Evolutionary conservation across 37 sponge, comb jelly and placozoan genomes (phyloP), one percentile per base, ranked within the genome.

Genomic region (Halisarca cf. caerulea): DNA sequence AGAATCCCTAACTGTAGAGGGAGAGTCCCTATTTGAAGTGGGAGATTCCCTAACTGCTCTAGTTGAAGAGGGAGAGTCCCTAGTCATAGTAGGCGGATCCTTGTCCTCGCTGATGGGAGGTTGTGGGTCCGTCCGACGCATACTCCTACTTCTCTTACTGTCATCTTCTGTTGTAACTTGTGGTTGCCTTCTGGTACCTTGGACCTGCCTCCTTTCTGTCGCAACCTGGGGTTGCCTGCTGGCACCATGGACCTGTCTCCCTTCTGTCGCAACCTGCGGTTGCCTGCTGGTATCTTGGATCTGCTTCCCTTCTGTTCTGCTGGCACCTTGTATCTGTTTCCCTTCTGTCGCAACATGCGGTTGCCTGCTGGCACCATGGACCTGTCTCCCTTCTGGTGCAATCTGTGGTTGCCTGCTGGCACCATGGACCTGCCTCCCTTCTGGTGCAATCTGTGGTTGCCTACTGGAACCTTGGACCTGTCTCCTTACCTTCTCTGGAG

Each of bases 231-330:
- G 17, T 17, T 54, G 57, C 57, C 57, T 54, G 57, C 17, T 17
- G 15, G 11, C 17, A 54, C 17, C 57, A 18, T 18, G 57, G 57
- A 17, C 60, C 60, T 6, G 23, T 59, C 72, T 74, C 85, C 62
- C 53, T 38, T 60, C 59, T 82, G n/a, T n/a, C 17, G 57, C 17
- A 11, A 18, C 57, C 57, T 54, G 11, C 17, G 57, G 17, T 17
- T 54, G 57, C 57, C 57, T 54, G 57, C 17, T 17, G 15, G 11
- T 54, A 54, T 54, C 57, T 54, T 18, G 57, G 57, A 17, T 25
- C 60, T 6, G 23, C 25, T 55, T 74, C 85, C 62, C 53, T 38
- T 60, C 59, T 82, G n/a, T n/a, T n/a, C n/a, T n/a, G n/a, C n/a
- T n/a, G n/a, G n/a, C n/a, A n/a, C n/a, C n/a, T n/a, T n/a, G n/a